These are phyloP conservation scores for Dascillus cervinus DNA, from an alignment of 2,888 invertebrate genomes.

Conservation along the genomic window DNA sequence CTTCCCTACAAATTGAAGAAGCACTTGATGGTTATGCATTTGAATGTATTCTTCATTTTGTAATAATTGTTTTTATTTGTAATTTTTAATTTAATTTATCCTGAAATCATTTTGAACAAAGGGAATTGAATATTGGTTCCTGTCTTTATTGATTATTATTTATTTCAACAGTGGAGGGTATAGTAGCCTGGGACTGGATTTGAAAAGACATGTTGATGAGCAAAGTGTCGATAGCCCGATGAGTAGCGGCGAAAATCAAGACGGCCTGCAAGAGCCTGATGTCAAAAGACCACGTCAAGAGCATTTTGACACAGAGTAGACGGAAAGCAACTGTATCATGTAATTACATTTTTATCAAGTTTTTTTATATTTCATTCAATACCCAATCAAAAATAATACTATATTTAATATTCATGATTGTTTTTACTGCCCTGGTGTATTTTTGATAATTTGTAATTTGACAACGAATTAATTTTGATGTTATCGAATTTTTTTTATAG, in stretches of 20 bases:
- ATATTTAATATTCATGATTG: constrained; percentile 3
- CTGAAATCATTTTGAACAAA: too few species aligned
- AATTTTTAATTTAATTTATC: not conserved
- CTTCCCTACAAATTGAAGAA: too few species aligned
- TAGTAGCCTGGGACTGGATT: constrained; percentile 32
- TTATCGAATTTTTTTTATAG: not conserved
- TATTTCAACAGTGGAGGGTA: constrained; percentile 29
- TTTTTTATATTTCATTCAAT: too few species aligned
- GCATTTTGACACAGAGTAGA: constrained; percentile 37
- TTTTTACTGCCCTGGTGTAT: constrained; percentile 1
- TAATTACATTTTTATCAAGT: not conserved
- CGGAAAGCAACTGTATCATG: too few species aligned
- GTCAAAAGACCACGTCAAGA: constrained; percentile 35
- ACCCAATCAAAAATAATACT: too few species aligned
- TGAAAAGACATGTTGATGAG: constrained; percentile 38
- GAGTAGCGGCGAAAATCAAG: constrained; percentile 30
- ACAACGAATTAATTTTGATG: not conserved
- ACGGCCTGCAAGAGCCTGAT: constrained; percentile 36
- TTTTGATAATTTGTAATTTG: not conserved
- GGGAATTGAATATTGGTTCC: too few species aligned
- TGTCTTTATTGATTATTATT: constrained; percentile 1
- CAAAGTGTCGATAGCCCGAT: constrained; percentile 36
- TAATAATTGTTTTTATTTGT: not conserved
- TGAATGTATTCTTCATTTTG: too few species aligned
- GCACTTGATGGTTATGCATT: too few species aligned